A percentile compares a stretch with the other conserved stretches of the same genome.
phyloP scores from a whole-genome alignment of 1,140 invertebrate genomes.

The Gerris buenoi region DNA sequence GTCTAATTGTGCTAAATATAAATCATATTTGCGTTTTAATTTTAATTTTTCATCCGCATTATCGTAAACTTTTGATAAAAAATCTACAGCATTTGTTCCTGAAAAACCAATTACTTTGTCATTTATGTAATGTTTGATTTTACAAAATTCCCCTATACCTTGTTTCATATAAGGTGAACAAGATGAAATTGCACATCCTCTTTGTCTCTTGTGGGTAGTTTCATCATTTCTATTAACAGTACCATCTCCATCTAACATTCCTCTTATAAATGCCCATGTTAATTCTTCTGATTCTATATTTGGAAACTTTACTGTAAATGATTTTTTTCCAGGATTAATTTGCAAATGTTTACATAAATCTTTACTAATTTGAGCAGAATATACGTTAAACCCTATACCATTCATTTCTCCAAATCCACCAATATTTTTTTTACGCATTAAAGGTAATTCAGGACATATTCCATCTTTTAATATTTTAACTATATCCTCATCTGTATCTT shows the following conservation, averaged over 20 bases:
- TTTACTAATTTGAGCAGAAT: not conserved
- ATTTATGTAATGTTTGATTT: not conserved
- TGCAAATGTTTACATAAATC: not conserved
- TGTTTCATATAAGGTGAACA: not conserved
- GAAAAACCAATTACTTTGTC: not conserved
- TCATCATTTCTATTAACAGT: not conserved
- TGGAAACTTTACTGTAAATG: not conserved
- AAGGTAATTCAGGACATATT: not conserved
- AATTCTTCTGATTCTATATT: not conserved
- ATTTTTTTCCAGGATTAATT: not conserved
- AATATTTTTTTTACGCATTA: not conserved
- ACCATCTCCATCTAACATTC: not conserved
- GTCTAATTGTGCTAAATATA: not conserved
- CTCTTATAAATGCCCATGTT: not conserved
- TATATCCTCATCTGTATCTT: not conserved
- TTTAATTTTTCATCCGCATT: not conserved
- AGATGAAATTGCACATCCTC: not conserved
- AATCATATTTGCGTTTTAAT: not conserved
- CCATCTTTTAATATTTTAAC: not conserved
- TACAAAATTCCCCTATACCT: not conserved
- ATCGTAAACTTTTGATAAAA: not conserved
- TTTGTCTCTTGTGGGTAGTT: not conserved
- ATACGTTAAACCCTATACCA: not conserved
- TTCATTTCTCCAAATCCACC: not conserved
- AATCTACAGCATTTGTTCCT: not conserved